Evolutionary conservation across 2,888 invertebrate species (phyloP), one percentile per base, ranked within the genome.

Genomic region (Amphipoea oculea): DNA sequence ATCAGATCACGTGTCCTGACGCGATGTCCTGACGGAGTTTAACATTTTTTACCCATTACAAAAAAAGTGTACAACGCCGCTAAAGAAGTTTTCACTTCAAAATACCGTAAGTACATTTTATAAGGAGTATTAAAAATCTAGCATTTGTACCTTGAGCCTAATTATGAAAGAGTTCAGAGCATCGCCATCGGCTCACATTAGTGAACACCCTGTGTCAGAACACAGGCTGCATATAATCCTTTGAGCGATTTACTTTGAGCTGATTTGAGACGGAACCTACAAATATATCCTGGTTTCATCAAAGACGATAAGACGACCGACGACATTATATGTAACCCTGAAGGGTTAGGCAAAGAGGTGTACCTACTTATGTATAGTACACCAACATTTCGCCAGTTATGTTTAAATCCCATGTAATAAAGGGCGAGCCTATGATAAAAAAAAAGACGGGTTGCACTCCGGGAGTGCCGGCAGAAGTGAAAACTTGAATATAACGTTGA

Each of bases 181-280:
- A 17, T n/a, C 68, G 5, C 36, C 36, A 36, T 36, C 45, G 9
- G 20, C 20, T 51, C n/a, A 70, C 42, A 29, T 54, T 70, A 14
- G 54, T 68, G 20, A 23, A 23, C n/a, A 20, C 0, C 20, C 69
- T 69, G 20, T 42, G 20, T 12, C 23, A 63, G n/a, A 74, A 74
- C 29, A 65, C 54, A 36, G 17, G 12, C 63, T 54, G 42, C 45
- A 73, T 70, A 40, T 45, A 74, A 57, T 48, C 12, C 48, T 48
- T 48, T 48, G 4, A 48, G 48, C 12, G 48, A 48, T 74, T 69
- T 69, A 51, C 29, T 70, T 74, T 29, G 40, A 74, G 20, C 42
- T n/a, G 57, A 45, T 57, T 48, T 45, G n/a, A 74, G n/a, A n/a
- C 20, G 54, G 57, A 74, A 77, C 17, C 45, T 42, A 75, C 17